Evolutionary conservation across 2,888 invertebrate genomes (phyloP).

Genomic region (Agapostemon virescens): DNA sequence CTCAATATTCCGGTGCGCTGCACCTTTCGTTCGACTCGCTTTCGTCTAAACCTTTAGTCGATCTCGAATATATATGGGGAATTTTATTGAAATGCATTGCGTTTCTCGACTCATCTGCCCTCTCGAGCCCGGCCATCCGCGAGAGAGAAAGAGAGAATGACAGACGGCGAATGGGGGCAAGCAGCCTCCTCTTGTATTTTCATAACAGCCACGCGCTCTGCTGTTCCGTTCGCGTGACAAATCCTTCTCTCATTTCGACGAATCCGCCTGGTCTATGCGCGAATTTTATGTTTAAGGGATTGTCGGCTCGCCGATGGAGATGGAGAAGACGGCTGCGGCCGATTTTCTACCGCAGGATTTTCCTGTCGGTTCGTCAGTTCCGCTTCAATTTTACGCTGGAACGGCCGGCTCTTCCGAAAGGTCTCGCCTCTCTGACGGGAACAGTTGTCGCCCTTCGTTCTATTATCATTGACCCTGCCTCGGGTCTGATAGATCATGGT

Average conservation of each 20-base stretch:
- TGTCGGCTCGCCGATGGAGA: conserved; percentile 6
- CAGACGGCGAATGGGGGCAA: neutral
- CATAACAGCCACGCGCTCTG: conserved; percentile 2
- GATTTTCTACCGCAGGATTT: neutral
- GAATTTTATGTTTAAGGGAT: conserved; percentile 11
- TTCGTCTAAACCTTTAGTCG: conserved; percentile 60
- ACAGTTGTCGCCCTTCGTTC: neutral
- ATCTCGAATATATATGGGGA: conserved; percentile 55
- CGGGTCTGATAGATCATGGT: neutral
- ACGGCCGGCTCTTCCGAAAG: neutral
- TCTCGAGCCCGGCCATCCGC: neutral
- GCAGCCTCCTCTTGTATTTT: conserved; percentile 24
- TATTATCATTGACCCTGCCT: neutral
- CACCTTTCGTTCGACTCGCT: conserved; percentile 54
- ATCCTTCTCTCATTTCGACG: conserved; percentile 39
- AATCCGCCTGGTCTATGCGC: conserved; percentile 30
- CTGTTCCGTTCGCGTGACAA: conserved; percentile 7
- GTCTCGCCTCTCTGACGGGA: neutral
- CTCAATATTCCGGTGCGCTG: conserved; percentile 55
- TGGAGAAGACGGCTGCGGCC: neutral
- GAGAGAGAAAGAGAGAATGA: neutral
- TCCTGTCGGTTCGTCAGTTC: neutral
- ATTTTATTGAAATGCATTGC: conserved; percentile 64
- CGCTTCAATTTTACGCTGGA: neutral
- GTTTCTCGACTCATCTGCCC: conserved; percentile 48